These are phyloP conservation scores for Bos javanicus DNA, from an alignment of 2,113 vertebrate genomes.

Conservation along the genomic window DNA sequence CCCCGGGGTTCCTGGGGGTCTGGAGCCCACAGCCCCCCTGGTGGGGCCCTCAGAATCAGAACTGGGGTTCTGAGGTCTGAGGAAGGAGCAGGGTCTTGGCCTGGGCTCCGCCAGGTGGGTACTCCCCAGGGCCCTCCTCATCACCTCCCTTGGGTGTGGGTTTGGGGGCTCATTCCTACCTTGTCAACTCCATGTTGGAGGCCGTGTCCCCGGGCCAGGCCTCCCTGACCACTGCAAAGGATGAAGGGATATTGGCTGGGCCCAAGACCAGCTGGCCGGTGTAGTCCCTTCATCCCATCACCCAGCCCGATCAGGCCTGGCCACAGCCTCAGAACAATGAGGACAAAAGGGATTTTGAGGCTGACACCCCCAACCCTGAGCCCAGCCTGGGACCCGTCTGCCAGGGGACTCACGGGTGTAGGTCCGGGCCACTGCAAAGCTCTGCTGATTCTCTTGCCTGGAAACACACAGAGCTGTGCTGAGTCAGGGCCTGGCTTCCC, in stretches of 20 bases:
- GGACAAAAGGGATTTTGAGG: not conserved
- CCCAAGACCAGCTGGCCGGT: no score
- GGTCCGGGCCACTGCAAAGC: slow-evolving; percentile 62
- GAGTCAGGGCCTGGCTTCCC: not conserved
- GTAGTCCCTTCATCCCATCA: not conserved
- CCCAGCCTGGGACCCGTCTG: not conserved
- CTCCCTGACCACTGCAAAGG: slow-evolving; percentile 46
- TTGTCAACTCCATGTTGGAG: not conserved
- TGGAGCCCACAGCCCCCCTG: not conserved
- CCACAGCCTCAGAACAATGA: not conserved
- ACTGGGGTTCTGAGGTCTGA: not conserved
- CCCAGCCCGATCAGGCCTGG: not conserved
- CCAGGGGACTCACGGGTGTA: slow-evolving; percentile 71
- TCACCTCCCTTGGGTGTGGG: not conserved
- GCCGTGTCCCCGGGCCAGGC: not conserved
- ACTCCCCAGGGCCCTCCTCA: not conserved
- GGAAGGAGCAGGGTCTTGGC: not conserved
- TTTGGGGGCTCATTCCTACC: slow-evolving; percentile 20
- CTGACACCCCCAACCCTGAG: not conserved
- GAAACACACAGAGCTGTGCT: not conserved
- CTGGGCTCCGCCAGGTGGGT: not conserved
- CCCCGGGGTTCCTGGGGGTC: not conserved
- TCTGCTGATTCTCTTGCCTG: slow-evolving; percentile 57
- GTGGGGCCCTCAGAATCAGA: not conserved
- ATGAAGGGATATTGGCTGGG: not conserved